These are phyloP conservation scores for Ctenicera cuprea DNA, from an alignment of 2,888 invertebrate genomes.

Conservation along the genomic window DNA sequence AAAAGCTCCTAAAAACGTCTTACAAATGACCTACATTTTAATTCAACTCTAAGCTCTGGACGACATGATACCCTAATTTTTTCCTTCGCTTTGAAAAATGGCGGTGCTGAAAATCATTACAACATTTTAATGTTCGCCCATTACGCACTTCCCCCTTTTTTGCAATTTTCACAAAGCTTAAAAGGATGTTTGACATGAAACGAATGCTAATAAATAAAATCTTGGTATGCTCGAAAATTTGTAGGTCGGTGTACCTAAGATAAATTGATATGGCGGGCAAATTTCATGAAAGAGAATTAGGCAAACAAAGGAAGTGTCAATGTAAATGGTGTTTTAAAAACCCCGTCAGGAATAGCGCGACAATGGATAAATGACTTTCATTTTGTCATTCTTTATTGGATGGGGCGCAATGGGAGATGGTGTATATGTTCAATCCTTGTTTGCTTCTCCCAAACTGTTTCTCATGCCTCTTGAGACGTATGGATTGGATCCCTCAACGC, in stretches of 20 bases:
- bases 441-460: slow-evolving; percentile 12
- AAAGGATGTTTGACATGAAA: neutral
- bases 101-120: no score
- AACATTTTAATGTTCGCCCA: no score
- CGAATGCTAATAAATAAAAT: neutral
- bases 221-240: neutral
- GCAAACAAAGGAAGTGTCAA: slow-evolving; percentile 7
- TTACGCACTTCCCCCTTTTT: neutral
- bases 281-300: slow-evolving; percentile 10
- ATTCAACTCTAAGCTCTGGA: no score
- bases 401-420: neutral
- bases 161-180: neutral
- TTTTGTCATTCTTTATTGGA: slow-evolving; percentile 25
- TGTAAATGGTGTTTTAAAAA: slow-evolving; percentile 20
- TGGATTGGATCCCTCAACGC: neutral
- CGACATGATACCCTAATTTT: no score
- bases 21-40: no score
- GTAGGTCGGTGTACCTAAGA: slow-evolving; percentile 2
- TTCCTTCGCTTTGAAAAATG: no score
- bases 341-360: neutral
- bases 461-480: neutral
- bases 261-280: neutral
- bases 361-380: slow-evolving; percentile 23
- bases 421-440: slow-evolving; percentile 17
- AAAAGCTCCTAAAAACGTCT: no score